Conservation (phyloP, 2,888 invertebrate species). For the Opisthograptis luteolata region DNA sequence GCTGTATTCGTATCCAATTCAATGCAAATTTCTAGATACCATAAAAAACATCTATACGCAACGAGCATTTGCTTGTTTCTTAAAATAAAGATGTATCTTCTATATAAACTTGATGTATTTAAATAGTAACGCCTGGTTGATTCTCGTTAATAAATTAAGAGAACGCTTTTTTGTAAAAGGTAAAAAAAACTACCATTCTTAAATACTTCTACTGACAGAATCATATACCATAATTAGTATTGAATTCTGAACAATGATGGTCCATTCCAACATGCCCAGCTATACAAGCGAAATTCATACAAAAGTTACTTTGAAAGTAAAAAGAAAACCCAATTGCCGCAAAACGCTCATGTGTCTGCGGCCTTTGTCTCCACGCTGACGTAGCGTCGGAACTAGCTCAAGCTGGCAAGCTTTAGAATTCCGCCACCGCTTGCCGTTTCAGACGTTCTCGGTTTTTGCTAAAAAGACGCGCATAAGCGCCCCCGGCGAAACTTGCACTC, state of each 20-base stretch:
- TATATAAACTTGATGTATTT: too few relatives aligned
- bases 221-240: background rate
- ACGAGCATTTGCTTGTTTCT: conserved; percentile 4
- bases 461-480: conserved; percentile 55
- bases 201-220: background rate
- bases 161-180: too few relatives aligned
- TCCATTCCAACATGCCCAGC: conserved; percentile 4
- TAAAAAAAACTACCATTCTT: too few relatives aligned
- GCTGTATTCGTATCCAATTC: conserved; percentile 25
- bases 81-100: too few relatives aligned
- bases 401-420: conserved; percentile 53
- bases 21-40: conserved; percentile 35
- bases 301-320: conserved; percentile 31
- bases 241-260: background rate
- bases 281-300: conserved; percentile 15
- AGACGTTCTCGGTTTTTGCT: conserved; percentile 38
- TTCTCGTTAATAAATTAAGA: too few relatives aligned
- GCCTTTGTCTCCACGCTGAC: conserved; percentile 51
- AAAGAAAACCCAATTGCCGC: conserved; percentile 41
- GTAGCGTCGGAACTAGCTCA: conserved; percentile 52
- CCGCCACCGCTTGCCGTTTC: conserved; percentile 50
- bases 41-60: conserved; percentile 24
- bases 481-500: conserved; percentile 54
- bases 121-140: too few relatives aligned
- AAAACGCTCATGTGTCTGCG: conserved; percentile 40